Evolutionary conservation across 2,113 vertebrate species (phyloP).

Genomic region (Larimichthys crocea): DNA sequence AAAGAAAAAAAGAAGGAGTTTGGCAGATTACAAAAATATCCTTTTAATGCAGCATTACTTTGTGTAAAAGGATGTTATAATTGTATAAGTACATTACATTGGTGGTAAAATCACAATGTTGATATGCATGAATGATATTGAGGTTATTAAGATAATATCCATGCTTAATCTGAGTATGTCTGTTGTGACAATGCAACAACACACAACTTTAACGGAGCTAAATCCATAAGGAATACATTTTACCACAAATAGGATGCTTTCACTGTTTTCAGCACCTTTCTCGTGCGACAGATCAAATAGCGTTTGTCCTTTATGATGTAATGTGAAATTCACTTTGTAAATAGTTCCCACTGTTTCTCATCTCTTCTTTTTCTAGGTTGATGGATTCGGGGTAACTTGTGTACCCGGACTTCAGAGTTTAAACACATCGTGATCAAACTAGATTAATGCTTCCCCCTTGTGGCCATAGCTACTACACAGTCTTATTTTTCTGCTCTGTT

Average conservation of each 20-base stretch:
- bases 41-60: not conserved
- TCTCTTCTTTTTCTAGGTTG: not conserved
- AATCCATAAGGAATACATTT: not conserved
- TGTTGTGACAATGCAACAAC: not conserved
- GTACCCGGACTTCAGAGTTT: not conserved
- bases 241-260: not conserved
- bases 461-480: not conserved
- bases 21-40: not conserved
- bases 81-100: not conserved
- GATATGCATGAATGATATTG: slow-evolving; percentile 3
- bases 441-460: slow-evolving; percentile 33
- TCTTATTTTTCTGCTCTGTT: not conserved
- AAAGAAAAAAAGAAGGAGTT: not conserved
- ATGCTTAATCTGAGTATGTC: not conserved
- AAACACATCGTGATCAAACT: not conserved
- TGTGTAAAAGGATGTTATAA: not conserved
- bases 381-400: not conserved
- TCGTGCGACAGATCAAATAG: not conserved
- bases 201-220: not conserved
- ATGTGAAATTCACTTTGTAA: slow-evolving; percentile 22
- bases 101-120: not conserved
- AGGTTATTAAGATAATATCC: slow-evolving; percentile 3
- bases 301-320: slow-evolving; percentile 24
- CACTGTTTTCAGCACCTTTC: not conserved
- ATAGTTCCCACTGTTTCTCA: slow-evolving; percentile 4